These are phyloP conservation scores for Labrus mixtus DNA, from an alignment of 2,113 vertebrate genomes.

Conservation along the genomic window DNA sequence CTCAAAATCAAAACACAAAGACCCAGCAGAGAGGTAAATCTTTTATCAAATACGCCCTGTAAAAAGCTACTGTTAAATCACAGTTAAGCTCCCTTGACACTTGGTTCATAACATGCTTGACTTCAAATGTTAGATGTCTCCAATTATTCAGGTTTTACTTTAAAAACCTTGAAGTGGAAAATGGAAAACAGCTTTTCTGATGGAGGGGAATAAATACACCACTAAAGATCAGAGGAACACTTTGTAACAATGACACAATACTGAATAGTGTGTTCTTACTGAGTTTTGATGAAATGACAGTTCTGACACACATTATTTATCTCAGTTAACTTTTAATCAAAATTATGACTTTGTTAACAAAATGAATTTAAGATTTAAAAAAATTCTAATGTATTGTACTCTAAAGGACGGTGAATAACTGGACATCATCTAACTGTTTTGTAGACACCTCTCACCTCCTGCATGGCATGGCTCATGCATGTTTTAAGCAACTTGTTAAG, in stretches of 20 bases:
- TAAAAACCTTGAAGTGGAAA: constrained; percentile 30
- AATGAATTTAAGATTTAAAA: background rate
- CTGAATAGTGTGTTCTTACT: constrained; percentile 10
- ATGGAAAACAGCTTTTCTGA: constrained; percentile 18
- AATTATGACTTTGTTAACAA: background rate
- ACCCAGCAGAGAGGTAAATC: constrained; percentile 97
- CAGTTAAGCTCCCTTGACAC: constrained; percentile 67
- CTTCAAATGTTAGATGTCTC: constrained; percentile 56
- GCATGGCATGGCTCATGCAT: constrained; percentile 51
- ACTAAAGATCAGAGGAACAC: constrained; percentile 34
- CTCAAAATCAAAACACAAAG: constrained; percentile 82
- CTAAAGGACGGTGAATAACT: constrained; percentile 65
- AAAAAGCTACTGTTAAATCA: constrained; percentile 54
- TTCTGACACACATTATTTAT: background rate
- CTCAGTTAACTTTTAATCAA: constrained; percentile 8
- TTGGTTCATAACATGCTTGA: constrained; percentile 43
- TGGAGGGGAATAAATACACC: constrained; percentile 38
- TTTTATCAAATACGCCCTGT: constrained; percentile 76
- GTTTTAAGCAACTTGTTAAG: constrained; percentile 9
- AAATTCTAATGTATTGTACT: background rate
- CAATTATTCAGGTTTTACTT: constrained; percentile 68
- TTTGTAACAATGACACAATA: constrained; percentile 16
- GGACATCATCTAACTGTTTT: constrained; percentile 54
- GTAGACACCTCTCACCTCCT: constrained; percentile 22
- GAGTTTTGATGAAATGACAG: constrained; percentile 14